These are phyloP conservation scores for Apostichopus californicus DNA, from an alignment of 35 echinoderm and acorn worm species.

Conservation along the genomic window DNA sequence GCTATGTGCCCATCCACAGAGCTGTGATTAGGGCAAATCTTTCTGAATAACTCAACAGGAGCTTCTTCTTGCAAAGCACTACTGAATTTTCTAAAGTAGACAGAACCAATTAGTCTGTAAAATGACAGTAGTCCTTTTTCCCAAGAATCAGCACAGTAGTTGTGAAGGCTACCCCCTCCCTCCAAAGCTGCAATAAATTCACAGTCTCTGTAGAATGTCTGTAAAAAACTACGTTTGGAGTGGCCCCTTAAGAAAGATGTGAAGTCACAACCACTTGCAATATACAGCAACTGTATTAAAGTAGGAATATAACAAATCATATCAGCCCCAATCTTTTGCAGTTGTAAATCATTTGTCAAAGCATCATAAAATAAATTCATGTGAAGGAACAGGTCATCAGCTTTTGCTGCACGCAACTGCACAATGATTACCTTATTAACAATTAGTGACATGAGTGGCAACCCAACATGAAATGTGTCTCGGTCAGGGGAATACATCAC, in stretches of 20 bases:
- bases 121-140: slow-evolving; percentile 37
- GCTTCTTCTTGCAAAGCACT: slow-evolving; percentile 27
- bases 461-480: slow-evolving; percentile 46
- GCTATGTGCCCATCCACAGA: neutral
- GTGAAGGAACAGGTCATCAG: slow-evolving; percentile 30
- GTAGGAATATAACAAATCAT: neutral
- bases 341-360: slow-evolving; percentile 5
- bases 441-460: neutral
- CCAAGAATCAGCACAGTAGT: neutral
- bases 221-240: slow-evolving; percentile 8
- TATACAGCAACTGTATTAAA: slow-evolving; percentile 11
- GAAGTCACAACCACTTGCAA: slow-evolving; percentile 49
- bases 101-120: slow-evolving; percentile 39
- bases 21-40: neutral
- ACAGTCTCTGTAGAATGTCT: slow-evolving; percentile 27
- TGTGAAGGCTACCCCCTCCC: neutral
- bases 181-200: slow-evolving; percentile 35
- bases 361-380: neutral
- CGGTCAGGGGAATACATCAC: slow-evolving; percentile 56
- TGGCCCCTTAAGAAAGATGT: slow-evolving; percentile 33
- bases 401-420: slow-evolving; percentile 13
- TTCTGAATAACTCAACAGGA: slow-evolving; percentile 10
- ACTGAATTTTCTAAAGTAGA: slow-evolving; percentile 45
- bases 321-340: neutral
- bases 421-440: slow-evolving; percentile 23